Evolutionary conservation across 2,888 invertebrate species (phyloP).

Genomic region (Steinernema hermaphroditum): DNA sequence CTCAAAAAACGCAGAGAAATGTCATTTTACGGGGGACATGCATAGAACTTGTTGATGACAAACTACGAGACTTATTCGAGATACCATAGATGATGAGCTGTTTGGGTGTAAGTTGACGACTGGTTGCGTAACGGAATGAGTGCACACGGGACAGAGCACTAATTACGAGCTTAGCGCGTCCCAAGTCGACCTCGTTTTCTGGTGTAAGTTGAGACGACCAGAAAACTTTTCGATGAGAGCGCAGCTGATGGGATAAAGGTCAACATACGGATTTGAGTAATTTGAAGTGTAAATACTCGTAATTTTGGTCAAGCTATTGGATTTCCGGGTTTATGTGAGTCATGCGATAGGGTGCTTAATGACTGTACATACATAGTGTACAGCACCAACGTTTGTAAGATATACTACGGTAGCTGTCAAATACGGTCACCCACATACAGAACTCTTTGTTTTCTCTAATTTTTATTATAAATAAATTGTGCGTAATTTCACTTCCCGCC

Average conservation of each 20-base stretch:
- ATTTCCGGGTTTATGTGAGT: not conserved
- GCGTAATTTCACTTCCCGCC: no score
- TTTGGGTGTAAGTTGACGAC: slow-evolving; percentile 30
- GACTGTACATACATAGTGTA: not conserved
- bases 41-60: not conserved
- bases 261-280: slow-evolving; percentile 27
- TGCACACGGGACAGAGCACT: slow-evolving; percentile 8
- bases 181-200: slow-evolving; percentile 1
- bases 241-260: slow-evolving; percentile 22
- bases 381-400: not conserved
- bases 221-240: slow-evolving; percentile 6
- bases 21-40: no score
- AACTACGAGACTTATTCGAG: no score
- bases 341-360: not conserved
- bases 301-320: slow-evolving; percentile 4
- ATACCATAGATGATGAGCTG: not conserved
- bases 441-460: no score
- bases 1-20: no score
- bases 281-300: slow-evolving; percentile 25
- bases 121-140: slow-evolving; percentile 25
- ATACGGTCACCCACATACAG: no score
- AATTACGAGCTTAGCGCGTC: slow-evolving; percentile 27
- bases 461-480: no score
- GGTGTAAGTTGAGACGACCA: slow-evolving; percentile 25
- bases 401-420: no score